A percentile compares a stretch with the other conserved stretches of the same genome.
phyloP scores from a whole-genome alignment of 2,113 vertebrate genomes.

The Callorhinus ursinus region DNA sequence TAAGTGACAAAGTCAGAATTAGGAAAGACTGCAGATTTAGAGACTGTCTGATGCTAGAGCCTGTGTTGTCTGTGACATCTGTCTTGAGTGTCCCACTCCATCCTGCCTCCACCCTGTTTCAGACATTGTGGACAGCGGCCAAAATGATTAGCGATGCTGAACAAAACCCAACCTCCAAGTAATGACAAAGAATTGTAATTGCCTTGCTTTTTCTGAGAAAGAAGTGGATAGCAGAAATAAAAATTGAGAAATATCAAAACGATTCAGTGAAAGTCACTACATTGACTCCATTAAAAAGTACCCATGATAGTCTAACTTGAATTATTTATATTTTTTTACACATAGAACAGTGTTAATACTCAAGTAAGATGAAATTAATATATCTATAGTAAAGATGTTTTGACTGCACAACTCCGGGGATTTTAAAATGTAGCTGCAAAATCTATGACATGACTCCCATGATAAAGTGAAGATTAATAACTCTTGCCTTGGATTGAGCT shows the following conservation, averaged over 20 bases:
- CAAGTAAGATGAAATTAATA: background rate
- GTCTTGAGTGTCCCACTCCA: background rate
- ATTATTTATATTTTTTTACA: background rate
- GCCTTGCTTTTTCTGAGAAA: background rate
- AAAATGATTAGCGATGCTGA: background rate
- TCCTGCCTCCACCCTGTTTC: too few species aligned
- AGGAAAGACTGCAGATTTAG: background rate
- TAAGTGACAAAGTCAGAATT: background rate
- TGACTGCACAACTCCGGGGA: background rate
- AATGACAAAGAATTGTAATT: background rate
- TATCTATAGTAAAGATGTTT: background rate
- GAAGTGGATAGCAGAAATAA: background rate
- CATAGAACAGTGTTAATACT: background rate
- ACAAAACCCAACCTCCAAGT: background rate
- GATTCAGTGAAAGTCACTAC: background rate
- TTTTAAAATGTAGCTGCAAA: background rate
- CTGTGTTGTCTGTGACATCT: accelerated
- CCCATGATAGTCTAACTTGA: background rate
- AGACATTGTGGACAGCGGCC: background rate
- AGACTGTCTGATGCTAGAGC: accelerated
- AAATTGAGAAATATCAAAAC: background rate
- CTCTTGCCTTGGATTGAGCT: background rate
- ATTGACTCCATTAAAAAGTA: background rate
- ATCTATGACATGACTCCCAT: background rate
- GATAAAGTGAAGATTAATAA: background rate